Evolutionary conservation across 64 coral and sea anemone genomes (phyloP).

Genomic region (Stylophora pistillata): DNA sequence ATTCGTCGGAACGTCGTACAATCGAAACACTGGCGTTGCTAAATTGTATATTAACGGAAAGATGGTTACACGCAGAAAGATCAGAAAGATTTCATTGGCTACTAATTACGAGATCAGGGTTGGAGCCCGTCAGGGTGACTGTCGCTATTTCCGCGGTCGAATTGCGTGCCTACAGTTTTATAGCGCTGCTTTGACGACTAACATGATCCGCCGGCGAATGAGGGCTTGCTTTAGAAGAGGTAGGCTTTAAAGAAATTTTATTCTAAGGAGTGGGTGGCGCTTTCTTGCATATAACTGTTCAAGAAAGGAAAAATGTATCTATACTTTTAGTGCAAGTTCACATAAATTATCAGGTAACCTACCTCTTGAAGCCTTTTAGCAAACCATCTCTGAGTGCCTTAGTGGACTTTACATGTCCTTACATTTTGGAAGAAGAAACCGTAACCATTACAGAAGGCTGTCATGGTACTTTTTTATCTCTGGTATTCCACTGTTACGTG

Average conservation of each 20-base stretch:
- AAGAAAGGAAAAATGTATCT: too few relatives aligned
- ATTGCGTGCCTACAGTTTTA: slow-evolving; percentile 60
- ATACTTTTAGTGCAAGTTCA: too few relatives aligned
- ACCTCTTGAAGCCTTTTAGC: too few relatives aligned
- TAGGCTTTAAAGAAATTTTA: background rate
- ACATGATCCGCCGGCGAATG: slow-evolving; percentile 49
- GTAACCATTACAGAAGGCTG: too few relatives aligned
- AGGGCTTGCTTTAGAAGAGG: slow-evolving; percentile 66
- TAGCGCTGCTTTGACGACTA: slow-evolving; percentile 25
- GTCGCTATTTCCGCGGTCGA: slow-evolving; percentile 56
- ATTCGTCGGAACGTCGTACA: slow-evolving; percentile 60
- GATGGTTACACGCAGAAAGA: slow-evolving; percentile 17
- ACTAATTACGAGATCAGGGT: slow-evolving; percentile 46
- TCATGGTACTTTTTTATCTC: too few relatives aligned
- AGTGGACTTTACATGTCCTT: too few relatives aligned
- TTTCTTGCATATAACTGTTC: too few relatives aligned
- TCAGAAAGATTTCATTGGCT: slow-evolving; percentile 52
- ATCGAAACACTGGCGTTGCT: slow-evolving; percentile 47
- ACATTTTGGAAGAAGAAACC: too few relatives aligned
- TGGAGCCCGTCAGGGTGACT: slow-evolving; percentile 23
- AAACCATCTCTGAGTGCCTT: too few relatives aligned
- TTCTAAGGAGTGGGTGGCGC: background rate
- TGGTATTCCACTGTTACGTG: too few relatives aligned
- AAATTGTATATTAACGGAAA: slow-evolving; percentile 58
- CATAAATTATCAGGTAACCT: too few relatives aligned